Conservation (phyloP, 2,113 vertebrate species). For the Perognathus longimembris region DNA sequence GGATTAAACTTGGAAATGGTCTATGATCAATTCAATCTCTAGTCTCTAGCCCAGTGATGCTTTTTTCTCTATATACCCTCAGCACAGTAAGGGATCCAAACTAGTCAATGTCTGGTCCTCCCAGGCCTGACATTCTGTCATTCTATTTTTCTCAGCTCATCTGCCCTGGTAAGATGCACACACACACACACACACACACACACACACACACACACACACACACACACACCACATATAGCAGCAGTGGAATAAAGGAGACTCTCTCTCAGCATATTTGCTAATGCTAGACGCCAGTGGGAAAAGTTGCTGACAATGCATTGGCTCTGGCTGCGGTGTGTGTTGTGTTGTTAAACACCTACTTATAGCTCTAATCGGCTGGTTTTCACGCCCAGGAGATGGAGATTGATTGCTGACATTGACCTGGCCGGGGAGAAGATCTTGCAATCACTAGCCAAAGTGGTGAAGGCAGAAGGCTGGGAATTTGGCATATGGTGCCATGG, state of each 20-base stretch:
- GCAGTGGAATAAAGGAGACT: constrained; percentile 12
- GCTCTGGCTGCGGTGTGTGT: constrained; percentile 24
- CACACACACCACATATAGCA: background rate
- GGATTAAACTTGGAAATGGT: background rate
- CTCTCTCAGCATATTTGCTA: constrained; percentile 65
- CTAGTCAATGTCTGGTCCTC: background rate
- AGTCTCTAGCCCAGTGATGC: background rate
- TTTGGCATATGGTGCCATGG: background rate
- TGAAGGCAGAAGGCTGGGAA: background rate
- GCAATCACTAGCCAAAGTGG: constrained; percentile 33
- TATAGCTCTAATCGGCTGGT: constrained; percentile 71
- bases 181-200: background rate
- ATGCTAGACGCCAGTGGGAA: constrained; percentile 27
- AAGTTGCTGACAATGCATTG: constrained; percentile 59
- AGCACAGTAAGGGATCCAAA: background rate
- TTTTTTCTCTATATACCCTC: too few species aligned
- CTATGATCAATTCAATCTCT: background rate
- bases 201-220: too few species aligned
- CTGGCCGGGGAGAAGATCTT: constrained; percentile 52
- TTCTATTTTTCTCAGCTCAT: constrained; percentile 43
- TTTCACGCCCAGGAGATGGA: constrained; percentile 49
- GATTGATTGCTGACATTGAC: constrained; percentile 72
- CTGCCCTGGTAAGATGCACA: background rate
- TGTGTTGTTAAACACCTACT: constrained; percentile 76
- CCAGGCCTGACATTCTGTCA: background rate